Conservation (phyloP, 1,140 invertebrate species). For the Heliothis virescens region DNA sequence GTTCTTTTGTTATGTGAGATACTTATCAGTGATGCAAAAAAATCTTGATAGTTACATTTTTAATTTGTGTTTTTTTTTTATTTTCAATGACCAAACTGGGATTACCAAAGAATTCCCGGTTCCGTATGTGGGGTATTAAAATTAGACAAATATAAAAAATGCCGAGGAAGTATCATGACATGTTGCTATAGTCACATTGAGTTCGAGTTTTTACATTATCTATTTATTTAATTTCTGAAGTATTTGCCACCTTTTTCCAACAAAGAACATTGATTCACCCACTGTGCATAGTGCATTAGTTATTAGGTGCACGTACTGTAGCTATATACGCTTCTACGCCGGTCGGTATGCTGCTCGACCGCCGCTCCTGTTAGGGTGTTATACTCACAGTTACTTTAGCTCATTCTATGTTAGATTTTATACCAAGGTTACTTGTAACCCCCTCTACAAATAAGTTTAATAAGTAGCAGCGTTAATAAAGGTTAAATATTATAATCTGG, state of each 20-base stretch:
- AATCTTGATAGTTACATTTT: background rate
- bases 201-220: too few relatives aligned
- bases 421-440: background rate
- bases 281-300: slow-evolving; percentile 66
- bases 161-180: too few relatives aligned
- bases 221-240: too few relatives aligned
- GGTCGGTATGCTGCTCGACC: slow-evolving; percentile 72
- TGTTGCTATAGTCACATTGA: too few relatives aligned
- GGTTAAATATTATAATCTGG: background rate
- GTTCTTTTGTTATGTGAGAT: background rate
- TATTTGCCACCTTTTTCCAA: too few relatives aligned
- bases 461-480: too few relatives aligned
- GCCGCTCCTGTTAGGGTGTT: slow-evolving; percentile 79
- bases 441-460: background rate
- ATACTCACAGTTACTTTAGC: slow-evolving; percentile 51
- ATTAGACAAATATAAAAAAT: too few relatives aligned
- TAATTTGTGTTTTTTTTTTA: too few relatives aligned
- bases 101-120: too few relatives aligned
- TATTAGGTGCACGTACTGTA: slow-evolving; percentile 80
- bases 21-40: background rate
- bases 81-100: too few relatives aligned
- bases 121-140: too few relatives aligned
- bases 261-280: slow-evolving; percentile 60
- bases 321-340: slow-evolving; percentile 78
- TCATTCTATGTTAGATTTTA: background rate